A percentile compares a stretch with the other conserved stretches of the same genome.
These are phyloP conservation scores for Nebria ingens DNA, from an alignment of 1,140 invertebrate species.

Conservation along the genomic window DNA sequence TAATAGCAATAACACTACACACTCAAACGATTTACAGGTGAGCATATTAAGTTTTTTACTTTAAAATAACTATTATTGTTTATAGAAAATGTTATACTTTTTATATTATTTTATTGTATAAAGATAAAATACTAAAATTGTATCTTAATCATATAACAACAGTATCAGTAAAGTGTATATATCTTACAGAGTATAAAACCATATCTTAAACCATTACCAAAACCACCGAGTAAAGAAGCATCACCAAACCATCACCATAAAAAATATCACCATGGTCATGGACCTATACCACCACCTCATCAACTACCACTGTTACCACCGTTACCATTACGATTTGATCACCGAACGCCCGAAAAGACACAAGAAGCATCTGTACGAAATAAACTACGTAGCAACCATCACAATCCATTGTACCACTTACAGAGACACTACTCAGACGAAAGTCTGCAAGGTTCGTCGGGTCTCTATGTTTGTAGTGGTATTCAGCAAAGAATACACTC, in stretches of 20 bases:
- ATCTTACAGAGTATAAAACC: constrained; percentile 30
- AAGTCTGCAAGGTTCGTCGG: constrained; percentile 40
- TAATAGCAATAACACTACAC: constrained; percentile 9
- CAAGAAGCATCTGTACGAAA: constrained; percentile 21
- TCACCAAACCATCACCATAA: constrained; percentile 28
- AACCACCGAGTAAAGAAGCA: constrained; percentile 37
- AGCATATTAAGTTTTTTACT: background rate
- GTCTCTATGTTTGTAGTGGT: constrained; percentile 25
- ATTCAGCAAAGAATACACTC: constrained; percentile 49
- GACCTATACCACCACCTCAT: constrained; percentile 19
- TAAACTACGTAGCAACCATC: constrained; percentile 28
- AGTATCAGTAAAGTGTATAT: constrained; percentile 18
- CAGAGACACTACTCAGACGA: constrained; percentile 52
- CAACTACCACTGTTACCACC: constrained; percentile 16
- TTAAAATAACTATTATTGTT: background rate
- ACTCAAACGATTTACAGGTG: background rate
- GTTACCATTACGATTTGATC: constrained; percentile 24
- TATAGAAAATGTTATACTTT: background rate
- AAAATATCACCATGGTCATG: constrained; percentile 18
- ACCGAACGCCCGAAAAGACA: constrained; percentile 20
- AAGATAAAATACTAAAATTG: background rate
- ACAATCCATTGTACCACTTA: constrained; percentile 33
- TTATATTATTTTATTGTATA: background rate
- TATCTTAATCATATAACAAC: constrained; percentile 15
- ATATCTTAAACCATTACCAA: constrained; percentile 48